These are phyloP conservation scores for Actinemys pallida DNA, from an alignment of 2,113 vertebrate genomes.

Conservation along the genomic window DNA sequence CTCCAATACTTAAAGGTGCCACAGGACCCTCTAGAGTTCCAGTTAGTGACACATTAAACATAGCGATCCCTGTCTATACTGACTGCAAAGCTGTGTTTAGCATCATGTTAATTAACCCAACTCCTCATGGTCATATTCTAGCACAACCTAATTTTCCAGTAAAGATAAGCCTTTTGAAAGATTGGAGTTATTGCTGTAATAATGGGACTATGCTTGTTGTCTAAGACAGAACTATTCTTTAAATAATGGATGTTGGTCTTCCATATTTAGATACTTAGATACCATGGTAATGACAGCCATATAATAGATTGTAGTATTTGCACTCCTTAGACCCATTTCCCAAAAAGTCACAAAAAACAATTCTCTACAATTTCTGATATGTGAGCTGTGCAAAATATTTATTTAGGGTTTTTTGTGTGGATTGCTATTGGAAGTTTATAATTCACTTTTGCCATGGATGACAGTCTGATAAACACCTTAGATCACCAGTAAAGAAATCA, in stretches of 20 bases:
- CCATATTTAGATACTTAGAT: background rate
- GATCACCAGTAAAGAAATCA: background rate
- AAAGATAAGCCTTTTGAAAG: background rate
- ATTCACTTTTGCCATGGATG: background rate
- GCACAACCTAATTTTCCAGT: background rate
- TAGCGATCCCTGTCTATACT: background rate
- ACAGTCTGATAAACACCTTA: background rate
- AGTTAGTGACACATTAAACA: background rate
- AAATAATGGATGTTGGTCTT: background rate
- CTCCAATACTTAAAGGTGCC: no score
- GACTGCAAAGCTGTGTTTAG: background rate
- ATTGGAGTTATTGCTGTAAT: background rate
- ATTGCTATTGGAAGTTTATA: background rate
- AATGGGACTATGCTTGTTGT: background rate
- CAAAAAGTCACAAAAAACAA: background rate
- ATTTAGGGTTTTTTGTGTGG: background rate
- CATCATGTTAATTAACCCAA: background rate
- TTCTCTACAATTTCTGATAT: background rate
- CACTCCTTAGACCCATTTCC: background rate
- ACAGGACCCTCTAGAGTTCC: background rate
- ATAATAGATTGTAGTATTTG: background rate
- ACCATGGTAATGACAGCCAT: accelerated
- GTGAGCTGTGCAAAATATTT: background rate
- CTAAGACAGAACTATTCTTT: background rate
- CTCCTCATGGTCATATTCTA: background rate